Conservation (phyloP, 2,797 vertebrate species). For the Limosa lapponica region DNA sequence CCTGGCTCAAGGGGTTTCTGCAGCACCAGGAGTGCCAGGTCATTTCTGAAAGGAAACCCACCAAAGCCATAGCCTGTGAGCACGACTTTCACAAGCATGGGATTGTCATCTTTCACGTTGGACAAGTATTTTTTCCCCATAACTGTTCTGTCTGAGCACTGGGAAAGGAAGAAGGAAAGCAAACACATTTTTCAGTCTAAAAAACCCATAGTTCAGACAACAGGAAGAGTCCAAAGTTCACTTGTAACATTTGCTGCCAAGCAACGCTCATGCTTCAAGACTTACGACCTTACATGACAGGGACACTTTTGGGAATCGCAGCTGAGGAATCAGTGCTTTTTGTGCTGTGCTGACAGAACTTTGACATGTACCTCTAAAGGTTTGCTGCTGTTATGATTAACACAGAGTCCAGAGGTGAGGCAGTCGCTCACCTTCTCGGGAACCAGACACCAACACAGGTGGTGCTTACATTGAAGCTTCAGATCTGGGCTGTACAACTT, state of each 20-base stretch:
- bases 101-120: neutral
- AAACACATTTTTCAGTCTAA: neutral
- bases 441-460: neutral
- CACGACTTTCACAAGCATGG: neutral
- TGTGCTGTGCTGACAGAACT: neutral
- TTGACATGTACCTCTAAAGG: neutral
- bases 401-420: accelerated
- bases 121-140: neutral
- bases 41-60: neutral
- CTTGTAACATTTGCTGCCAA: neutral
- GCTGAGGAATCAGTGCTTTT: neutral
- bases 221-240: neutral
- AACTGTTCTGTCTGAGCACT: neutral
- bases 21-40: neutral
- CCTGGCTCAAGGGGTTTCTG: neutral
- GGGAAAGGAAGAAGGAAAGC: neutral
- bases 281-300: neutral
- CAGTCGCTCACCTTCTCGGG: neutral
- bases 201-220: neutral
- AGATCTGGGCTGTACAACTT: neutral
- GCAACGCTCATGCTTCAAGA: neutral
- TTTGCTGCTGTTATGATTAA: neutral
- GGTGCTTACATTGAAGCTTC: neutral
- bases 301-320: neutral
- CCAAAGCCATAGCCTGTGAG: neutral